Percentiles rank a stretch among this genome's conserved stretches.
phyloP scores from a whole-genome alignment of 2,797 vertebrate species.

The Sarcophilus harrisii region DNA sequence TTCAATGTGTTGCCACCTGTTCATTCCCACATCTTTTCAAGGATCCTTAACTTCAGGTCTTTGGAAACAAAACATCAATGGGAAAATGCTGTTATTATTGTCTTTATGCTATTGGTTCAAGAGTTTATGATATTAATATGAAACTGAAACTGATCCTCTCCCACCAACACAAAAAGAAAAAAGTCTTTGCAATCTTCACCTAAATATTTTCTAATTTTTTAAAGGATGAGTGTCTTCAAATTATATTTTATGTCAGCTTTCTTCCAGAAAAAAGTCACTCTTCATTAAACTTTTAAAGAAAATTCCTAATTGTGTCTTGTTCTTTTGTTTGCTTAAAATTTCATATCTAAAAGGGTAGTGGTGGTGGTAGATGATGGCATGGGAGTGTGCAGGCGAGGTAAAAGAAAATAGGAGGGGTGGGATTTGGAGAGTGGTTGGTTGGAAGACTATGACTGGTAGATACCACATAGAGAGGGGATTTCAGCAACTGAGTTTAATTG shows the following conservation, averaged over 20 bases:
- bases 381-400: neutral
- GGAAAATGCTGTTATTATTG: neutral
- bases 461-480: neutral
- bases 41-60: neutral
- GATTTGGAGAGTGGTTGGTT: neutral
- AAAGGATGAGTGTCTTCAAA: slow-evolving; percentile 10
- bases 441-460: neutral
- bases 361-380: neutral
- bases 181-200: neutral
- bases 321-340: neutral
- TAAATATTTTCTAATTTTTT: neutral
- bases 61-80: neutral
- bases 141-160: neutral
- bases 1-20: neutral
- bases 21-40: neutral
- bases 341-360: neutral
- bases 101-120: neutral
- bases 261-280: neutral
- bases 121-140: neutral
- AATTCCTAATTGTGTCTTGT: neutral
- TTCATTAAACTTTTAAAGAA: neutral
- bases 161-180: neutral
- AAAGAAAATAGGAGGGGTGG: neutral
- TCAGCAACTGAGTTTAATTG: neutral
- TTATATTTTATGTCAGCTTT: neutral